These are phyloP conservation scores for Parotocinclus haroldoi DNA, from an alignment of 2,797 vertebrate species.

Conservation along the genomic window DNA sequence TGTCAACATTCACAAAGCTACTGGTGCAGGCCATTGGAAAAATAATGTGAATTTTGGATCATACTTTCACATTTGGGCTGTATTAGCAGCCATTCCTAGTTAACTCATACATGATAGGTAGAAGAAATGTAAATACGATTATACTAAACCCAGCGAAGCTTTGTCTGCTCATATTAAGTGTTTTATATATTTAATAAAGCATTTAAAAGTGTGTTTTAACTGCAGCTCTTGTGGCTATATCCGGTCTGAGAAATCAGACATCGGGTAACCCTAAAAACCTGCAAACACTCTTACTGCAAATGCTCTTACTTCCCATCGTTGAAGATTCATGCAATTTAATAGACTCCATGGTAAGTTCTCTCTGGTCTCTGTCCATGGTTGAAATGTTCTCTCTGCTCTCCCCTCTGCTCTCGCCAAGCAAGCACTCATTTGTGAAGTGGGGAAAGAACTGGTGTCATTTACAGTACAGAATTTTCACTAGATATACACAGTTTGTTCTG, in stretches of 20 bases:
- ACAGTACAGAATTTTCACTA: conserved; percentile 60
- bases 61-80: no score
- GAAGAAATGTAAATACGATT: conserved; percentile 31
- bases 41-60: no score
- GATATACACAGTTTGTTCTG: conserved; percentile 70
- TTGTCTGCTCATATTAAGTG: background rate
- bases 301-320: background rate
- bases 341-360: conserved; percentile 53
- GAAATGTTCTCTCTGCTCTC: conserved; percentile 43
- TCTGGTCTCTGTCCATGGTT: conserved; percentile 50
- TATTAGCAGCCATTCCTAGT: no score
- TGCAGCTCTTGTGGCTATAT: no score
- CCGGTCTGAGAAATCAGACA: no score
- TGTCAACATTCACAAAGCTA: background rate
- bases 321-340: conserved; percentile 45
- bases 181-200: background rate
- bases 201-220: background rate
- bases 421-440: conserved; percentile 45
- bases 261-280: background rate
- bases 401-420: conserved; percentile 45
- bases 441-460: conserved; percentile 52
- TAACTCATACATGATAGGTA: conserved; percentile 10
- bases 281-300: conserved; percentile 27
- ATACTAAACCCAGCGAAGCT: background rate
- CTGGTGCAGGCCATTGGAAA: no score